Evolutionary conservation across 1,140 invertebrate species (phyloP).

Genomic region (Ceratosolen solmsi): DNA sequence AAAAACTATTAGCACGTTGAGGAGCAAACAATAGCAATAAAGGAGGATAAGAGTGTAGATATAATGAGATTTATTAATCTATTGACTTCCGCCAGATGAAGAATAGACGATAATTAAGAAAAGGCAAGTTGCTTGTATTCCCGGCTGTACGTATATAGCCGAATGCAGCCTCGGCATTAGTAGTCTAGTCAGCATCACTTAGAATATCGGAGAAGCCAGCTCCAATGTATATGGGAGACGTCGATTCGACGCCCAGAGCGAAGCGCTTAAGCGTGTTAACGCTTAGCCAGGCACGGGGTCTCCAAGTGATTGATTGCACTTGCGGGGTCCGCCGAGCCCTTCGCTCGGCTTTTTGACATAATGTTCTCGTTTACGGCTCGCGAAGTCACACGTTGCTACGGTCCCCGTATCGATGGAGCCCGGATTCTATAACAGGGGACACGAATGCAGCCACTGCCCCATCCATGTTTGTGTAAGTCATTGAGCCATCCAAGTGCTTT

Average conservation of each 20-base stretch:
- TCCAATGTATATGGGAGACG: neutral
- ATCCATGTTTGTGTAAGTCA: neutral
- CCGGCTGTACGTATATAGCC: neutral
- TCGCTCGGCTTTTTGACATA: constrained; percentile 60
- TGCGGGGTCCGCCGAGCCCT: constrained; percentile 46
- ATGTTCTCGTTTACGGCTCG: constrained; percentile 63
- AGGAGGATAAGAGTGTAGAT: neutral
- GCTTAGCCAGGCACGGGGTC: constrained; percentile 32
- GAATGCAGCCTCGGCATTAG: neutral
- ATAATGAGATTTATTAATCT: constrained; percentile 5
- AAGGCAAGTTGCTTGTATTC: neutral
- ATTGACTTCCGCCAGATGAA: constrained; percentile 25
- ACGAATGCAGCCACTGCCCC: neutral
- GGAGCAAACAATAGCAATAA: neutral
- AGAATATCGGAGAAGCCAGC: neutral
- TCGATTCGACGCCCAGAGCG: neutral
- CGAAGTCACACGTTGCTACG: constrained; percentile 46
- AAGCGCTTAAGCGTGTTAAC: constrained; percentile 64
- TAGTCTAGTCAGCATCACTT: neutral
- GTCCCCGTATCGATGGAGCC: constrained; percentile 65
- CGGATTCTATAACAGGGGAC: constrained; percentile 61
- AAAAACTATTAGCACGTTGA: no score
- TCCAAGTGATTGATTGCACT: constrained; percentile 64
- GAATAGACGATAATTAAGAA: constrained; percentile 27
- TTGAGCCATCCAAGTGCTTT: neutral